Evolutionary conservation across 2,113 vertebrate genomes (phyloP).

Genomic region (Calypte anna): DNA sequence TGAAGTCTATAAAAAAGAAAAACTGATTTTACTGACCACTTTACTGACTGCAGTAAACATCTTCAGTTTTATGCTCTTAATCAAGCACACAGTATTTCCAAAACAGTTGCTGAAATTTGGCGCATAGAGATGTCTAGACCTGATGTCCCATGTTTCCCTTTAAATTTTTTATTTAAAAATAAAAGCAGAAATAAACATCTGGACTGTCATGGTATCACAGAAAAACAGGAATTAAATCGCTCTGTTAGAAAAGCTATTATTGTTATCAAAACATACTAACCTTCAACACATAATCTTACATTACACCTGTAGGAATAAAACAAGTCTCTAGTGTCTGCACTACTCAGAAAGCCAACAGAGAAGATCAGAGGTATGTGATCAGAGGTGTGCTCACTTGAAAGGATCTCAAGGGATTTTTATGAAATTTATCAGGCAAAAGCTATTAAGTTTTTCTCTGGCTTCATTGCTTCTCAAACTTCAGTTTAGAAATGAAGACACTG

Average conservation of each 20-base stretch:
- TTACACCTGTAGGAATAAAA: background rate
- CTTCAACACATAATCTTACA: background rate
- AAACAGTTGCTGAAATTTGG: background rate
- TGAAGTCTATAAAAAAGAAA: background rate
- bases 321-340: background rate
- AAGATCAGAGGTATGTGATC: background rate
- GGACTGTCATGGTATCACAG: background rate
- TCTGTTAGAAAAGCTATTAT: background rate
- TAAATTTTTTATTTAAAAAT: background rate
- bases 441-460: background rate
- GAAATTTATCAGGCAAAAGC: background rate
- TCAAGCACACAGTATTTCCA: background rate
- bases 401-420: background rate
- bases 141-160: background rate
- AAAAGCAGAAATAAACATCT: background rate
- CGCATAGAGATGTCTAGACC: background rate
- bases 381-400: background rate
- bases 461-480: background rate
- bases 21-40: background rate
- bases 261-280: background rate
- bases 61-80: background rate
- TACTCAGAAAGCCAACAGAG: background rate
- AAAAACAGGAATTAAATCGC: background rate
- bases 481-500: background rate
- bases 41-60: background rate